A percentile compares a stretch with the other conserved stretches of the same genome.
Evolutionary conservation across 1,140 invertebrate species (phyloP).

Genomic region (Ceratosolen solmsi): DNA sequence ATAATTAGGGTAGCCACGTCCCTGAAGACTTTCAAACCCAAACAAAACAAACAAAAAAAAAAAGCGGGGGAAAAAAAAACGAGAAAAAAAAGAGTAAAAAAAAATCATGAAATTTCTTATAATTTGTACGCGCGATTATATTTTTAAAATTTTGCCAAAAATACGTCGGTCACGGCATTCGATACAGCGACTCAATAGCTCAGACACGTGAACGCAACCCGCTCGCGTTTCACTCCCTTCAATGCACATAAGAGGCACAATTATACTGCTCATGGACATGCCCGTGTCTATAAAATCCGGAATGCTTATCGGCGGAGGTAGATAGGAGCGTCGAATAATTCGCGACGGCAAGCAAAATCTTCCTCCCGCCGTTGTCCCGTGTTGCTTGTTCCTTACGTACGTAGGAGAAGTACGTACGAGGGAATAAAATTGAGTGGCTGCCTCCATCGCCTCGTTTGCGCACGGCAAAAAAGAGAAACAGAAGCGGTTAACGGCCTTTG

Average conservation of each 20-base stretch:
- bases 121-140: too few relatives aligned
- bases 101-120: too few relatives aligned
- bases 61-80: too few relatives aligned
- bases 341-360: not conserved
- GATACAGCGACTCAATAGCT: too few relatives aligned
- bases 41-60: too few relatives aligned
- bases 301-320: not conserved
- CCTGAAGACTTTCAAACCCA: too few relatives aligned
- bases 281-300: not conserved
- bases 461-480: slow-evolving; percentile 5
- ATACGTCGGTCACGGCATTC: too few relatives aligned
- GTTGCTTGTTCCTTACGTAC: too few relatives aligned
- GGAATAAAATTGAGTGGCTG: slow-evolving; percentile 26
- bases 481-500: slow-evolving; percentile 37
- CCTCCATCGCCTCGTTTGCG: not conserved
- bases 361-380: not conserved
- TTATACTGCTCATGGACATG: not conserved
- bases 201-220: not conserved
- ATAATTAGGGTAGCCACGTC: too few relatives aligned
- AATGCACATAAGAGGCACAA: not conserved
- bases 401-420: too few relatives aligned
- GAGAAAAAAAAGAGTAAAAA: too few relatives aligned
- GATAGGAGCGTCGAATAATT: not conserved
- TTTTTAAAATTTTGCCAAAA: too few relatives aligned
- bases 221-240: not conserved